These are phyloP conservation scores for Sclerurus mexicanus DNA, from an alignment of 2,113 vertebrate species.

Conservation along the genomic window DNA sequence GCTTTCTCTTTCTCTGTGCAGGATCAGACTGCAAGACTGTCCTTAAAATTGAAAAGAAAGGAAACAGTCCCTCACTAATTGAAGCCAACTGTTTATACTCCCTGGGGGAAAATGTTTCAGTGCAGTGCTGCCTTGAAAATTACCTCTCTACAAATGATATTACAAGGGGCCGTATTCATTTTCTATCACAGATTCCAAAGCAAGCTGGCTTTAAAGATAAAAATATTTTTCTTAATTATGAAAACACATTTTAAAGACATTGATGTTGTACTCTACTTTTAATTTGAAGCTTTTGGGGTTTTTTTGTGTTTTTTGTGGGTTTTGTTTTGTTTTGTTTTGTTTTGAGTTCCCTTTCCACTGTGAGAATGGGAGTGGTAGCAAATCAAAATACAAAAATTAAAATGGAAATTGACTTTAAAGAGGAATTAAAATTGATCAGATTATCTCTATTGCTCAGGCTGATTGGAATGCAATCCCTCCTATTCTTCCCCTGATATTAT, in stretches of 20 bases:
- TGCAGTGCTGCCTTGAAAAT: constrained; percentile 52
- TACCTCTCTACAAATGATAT: constrained; percentile 47
- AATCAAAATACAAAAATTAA: background rate
- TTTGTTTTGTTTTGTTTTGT: too few species aligned
- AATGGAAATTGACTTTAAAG: background rate
- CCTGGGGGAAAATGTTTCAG: constrained; percentile 41
- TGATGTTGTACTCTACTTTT: background rate
- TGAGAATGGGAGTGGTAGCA: background rate
- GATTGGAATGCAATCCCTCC: background rate
- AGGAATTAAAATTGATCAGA: background rate
- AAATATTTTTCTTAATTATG: constrained; percentile 35
- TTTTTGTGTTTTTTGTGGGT: too few species aligned
- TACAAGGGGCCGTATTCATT: constrained; percentile 35
- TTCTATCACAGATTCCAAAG: constrained; percentile 23
- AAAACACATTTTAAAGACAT: constrained; percentile 17
- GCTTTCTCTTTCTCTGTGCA: background rate
- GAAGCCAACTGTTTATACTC: constrained; percentile 61
- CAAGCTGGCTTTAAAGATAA: constrained; percentile 36
- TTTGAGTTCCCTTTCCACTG: background rate
- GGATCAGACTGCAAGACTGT: constrained; percentile 18
- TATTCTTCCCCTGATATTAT: background rate
- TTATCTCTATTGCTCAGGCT: background rate
- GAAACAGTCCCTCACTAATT: constrained; percentile 51
- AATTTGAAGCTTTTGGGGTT: background rate
- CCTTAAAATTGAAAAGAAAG: constrained; percentile 47